These are phyloP conservation scores for Serripes groenlandicus DNA, from an alignment of 2,888 invertebrate genomes.

Conservation along the genomic window DNA sequence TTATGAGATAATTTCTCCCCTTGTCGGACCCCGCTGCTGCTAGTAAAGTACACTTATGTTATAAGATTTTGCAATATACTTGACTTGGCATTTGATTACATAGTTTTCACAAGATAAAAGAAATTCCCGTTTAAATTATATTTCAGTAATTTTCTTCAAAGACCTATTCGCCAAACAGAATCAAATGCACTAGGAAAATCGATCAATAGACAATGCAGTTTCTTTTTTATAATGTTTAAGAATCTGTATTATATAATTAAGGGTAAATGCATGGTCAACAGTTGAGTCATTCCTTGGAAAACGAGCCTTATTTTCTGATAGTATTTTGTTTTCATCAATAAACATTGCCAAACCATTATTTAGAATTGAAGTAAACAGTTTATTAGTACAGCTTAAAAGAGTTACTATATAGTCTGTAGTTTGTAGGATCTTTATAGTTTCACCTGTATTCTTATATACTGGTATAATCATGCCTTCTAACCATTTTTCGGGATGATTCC, in stretches of 20 bases:
- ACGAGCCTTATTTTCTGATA: neutral
- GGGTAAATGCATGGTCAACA: conserved; percentile 30
- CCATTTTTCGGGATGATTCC: neutral
- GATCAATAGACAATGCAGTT: conserved; percentile 41
- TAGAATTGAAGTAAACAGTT: conserved; percentile 6
- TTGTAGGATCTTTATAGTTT: neutral
- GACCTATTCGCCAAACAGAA: conserved; percentile 40
- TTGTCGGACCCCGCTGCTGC: conserved; percentile 40
- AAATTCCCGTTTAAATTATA: conserved; percentile 30
- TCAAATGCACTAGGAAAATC: conserved; percentile 46
- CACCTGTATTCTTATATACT: conserved; percentile 7
- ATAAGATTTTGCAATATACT: conserved; percentile 26
- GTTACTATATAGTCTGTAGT: conserved; percentile 5
- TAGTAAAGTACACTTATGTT: conserved; percentile 33
- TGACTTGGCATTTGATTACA: conserved; percentile 54
- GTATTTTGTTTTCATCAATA: conserved; percentile 10
- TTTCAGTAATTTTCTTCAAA: conserved; percentile 31
- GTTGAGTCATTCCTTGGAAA: conserved; percentile 28
- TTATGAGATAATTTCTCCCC: conserved; percentile 48
- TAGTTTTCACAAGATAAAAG: conserved; percentile 31
- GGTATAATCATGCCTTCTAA: conserved; percentile 4
- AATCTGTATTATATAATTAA: conserved; percentile 29
- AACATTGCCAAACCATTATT: neutral
- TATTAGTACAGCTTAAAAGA: neutral
- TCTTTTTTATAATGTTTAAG: conserved; percentile 15